Evolutionary conservation across 2,113 vertebrate genomes (phyloP).

Genomic region (Lynx canadensis): DNA sequence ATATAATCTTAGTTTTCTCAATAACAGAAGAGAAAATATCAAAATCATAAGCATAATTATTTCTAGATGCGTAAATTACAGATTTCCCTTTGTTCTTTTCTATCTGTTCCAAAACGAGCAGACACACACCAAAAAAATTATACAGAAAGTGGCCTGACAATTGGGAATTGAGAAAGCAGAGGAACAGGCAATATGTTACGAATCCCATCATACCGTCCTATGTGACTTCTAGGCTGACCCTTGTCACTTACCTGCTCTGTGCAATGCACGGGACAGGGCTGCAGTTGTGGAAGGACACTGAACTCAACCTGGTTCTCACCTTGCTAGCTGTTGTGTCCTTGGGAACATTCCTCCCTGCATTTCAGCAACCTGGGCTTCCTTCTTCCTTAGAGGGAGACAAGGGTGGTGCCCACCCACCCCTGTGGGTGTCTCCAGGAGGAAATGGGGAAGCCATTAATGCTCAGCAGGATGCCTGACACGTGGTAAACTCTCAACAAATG

Average conservation of each 20-base stretch:
- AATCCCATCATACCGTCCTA: no score
- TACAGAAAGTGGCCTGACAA: not conserved
- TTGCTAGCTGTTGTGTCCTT: not conserved
- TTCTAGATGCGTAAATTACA: not conserved
- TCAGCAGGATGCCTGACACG: not conserved
- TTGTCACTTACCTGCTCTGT: not conserved
- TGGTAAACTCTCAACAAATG: not conserved
- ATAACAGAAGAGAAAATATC: not conserved
- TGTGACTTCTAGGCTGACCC: no score
- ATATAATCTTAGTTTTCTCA: not conserved
- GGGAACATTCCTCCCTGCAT: not conserved
- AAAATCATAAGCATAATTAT: not conserved
- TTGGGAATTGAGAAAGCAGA: not conserved
- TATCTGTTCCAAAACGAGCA: not conserved
- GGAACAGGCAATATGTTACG: not conserved
- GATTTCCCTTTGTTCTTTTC: not conserved
- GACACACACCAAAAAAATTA: not conserved
- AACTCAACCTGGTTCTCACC: not conserved
- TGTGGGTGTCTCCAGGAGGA: not conserved
- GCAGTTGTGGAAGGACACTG: not conserved
- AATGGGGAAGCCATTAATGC: not conserved
- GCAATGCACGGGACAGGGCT: not conserved
- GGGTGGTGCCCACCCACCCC: not conserved
- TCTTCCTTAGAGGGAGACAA: not conserved
- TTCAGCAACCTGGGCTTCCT: not conserved